phyloP scores from a whole-genome alignment of 2,113 vertebrate species.

The Rhinogobius similis region DNA sequence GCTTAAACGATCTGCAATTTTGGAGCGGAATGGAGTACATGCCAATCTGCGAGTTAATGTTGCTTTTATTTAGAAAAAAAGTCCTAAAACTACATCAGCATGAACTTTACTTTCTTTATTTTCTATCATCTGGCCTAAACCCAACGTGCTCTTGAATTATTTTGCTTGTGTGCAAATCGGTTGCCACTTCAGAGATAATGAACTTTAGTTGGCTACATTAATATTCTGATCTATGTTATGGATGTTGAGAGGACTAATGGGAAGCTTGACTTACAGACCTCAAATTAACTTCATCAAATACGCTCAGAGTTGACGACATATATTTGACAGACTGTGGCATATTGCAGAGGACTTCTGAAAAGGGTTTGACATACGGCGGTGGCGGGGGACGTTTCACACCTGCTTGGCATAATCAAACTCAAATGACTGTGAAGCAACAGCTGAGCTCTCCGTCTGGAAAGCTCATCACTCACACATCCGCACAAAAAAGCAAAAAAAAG shows the following conservation, averaged over 20 bases:
- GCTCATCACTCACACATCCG: background rate
- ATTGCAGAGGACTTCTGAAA: background rate
- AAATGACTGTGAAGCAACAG: conserved; percentile 1
- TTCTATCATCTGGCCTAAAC: background rate
- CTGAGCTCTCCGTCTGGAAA: background rate
- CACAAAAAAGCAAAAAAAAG: background rate
- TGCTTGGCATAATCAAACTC: conserved; percentile 1
- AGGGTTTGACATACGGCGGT: background rate
- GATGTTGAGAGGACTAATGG: background rate
- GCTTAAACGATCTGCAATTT: no score
- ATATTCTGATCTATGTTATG: background rate
- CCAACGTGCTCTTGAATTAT: background rate
- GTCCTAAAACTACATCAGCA: background rate
- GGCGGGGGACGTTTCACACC: background rate
- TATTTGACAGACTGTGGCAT: conserved; percentile 4
- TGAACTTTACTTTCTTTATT: background rate
- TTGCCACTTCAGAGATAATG: background rate
- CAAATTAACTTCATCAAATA: background rate
- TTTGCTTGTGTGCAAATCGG: background rate
- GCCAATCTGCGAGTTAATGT: no score
- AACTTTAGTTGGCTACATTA: background rate
- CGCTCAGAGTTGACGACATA: background rate
- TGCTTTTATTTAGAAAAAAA: background rate
- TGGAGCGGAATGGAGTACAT: no score
- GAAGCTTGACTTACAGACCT: background rate